Evolutionary conservation across 2,888 invertebrate genomes (phyloP), one percentile per base, ranked within the genome.

Genomic region (Lochmaea crataegi): DNA sequence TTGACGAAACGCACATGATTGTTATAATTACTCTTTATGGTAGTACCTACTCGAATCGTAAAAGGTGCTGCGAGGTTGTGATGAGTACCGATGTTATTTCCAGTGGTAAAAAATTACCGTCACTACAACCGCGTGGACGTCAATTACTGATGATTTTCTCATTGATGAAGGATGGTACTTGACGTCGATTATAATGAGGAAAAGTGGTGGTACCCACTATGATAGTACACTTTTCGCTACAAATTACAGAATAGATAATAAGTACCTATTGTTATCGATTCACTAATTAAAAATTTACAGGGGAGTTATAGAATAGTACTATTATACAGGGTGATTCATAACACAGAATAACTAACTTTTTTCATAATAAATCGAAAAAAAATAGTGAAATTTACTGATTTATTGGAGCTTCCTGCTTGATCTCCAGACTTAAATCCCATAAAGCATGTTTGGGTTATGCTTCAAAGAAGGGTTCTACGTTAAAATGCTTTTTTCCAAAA

Each of bases 1-100:
- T 78, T 82, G 79, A 73, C 78, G 65, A 74, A 53, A 75, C 75
- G 75, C 76, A 75, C 80, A 79, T 80, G 70, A 76, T 76, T 72
- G 45, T 56, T 26, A n/a, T 53, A 32, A 38, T 16, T 26, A 64
- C 16, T n/a, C 18, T 16, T 53, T 0, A 32, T 45, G 38, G 18
- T 66, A 41, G 2, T n/a, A n/a, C n/a, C 41, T 65, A 57, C 69
- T 69, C 22, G 32, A 60, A 61, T 6, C 2, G 26, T 58, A 58
- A 26, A 32, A 11, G 32, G 58, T n/a, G 14, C 53, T n/a, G 14
- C 53, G 32, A 58, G 0, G 58, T 56, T 38, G 32, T n/a, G 16
- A 41, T 16, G n/a, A 32, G 22, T 41, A 16, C 41, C 61, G 61
- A 16, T 32, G 45, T 53, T 12, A 56, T 56, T 57, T 67, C 11